Base-by-base conservation (phyloP, 2,113 vertebrate species). In the Antennarius striatus region DNA sequence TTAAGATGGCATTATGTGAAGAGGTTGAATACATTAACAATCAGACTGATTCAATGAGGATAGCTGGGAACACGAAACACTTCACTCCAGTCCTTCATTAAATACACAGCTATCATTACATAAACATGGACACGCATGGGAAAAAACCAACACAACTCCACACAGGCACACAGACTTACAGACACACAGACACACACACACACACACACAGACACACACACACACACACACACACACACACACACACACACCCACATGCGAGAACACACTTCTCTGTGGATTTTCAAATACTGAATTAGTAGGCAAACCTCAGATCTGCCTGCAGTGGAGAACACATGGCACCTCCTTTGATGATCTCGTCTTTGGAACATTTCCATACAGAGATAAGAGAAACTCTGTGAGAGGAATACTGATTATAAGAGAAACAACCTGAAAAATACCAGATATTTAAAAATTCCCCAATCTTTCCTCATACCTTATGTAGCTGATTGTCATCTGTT, bases 231-330 rank as follows among this genome's bases (percentile, higher is more conserved):
- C 11, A 52, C 56, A 57, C 54, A 32, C 15, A 42, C 17, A 40
- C 45, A 48, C 61, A 56, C 30, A 29, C 65, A 47, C 53, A 74
- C 42, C n/a, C 46, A 70, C 57, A 39, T 28, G 30, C 53, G 46
- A 36, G n/a, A 36, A 4, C 57, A 5, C 11, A 43, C 39, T 46
- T 83, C 75, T 79, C 81, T 68, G 76, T 56, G 70, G 85, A 81
- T 69, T 78, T 79, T 68, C 79, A 80, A 75, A 81, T 89, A 82
- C 71, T 12, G 29, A 81, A 87, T 82, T 82, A 86, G 80, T 55
- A 77, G 73, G 63, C 77, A 69, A 70, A 56, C 36, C 58, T 83
- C 63, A 77, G 60, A 80, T 88, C 73, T 74, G 76, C 74, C 71
- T 81, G 81, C 48, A 72, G 61, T 68, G 67, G 64, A 76, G 62